phyloP scores from a whole-genome alignment of 2,113 vertebrate species.

The Albula glossodonta region DNA sequence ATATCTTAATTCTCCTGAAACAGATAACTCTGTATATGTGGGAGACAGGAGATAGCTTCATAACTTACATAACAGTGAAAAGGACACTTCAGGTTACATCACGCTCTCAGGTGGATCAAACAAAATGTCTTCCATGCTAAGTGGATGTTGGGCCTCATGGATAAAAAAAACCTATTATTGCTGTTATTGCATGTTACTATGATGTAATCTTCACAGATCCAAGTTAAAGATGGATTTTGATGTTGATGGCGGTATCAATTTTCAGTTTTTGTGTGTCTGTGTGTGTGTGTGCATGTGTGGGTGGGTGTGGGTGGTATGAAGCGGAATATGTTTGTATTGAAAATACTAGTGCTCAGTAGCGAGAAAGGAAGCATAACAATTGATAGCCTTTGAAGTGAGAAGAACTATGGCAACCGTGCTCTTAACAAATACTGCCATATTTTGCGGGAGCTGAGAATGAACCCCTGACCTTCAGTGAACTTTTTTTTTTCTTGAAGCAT shows the following conservation, averaged over 20 bases:
- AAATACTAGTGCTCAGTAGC: slow-evolving; percentile 58
- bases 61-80: background rate
- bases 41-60: too few relatives aligned
- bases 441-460: background rate
- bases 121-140: background rate
- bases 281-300: slow-evolving; percentile 7
- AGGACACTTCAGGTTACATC: background rate
- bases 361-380: slow-evolving; percentile 63
- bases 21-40: too few relatives aligned
- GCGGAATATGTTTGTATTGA: slow-evolving; percentile 57
- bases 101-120: background rate
- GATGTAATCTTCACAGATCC: background rate
- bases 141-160: background rate
- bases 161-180: background rate
- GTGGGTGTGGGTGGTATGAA: slow-evolving; percentile 37
- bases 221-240: background rate
- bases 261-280: background rate
- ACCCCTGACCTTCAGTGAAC: background rate
- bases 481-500: background rate
- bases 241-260: background rate
- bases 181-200: background rate
- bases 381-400: slow-evolving; percentile 59
- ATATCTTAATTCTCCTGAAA: too few relatives aligned
- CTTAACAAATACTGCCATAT: slow-evolving; percentile 45
- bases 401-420: slow-evolving; percentile 53